Evolutionary conservation across 2,888 invertebrate genomes (phyloP), one percentile per base, ranked within the genome.

Genomic region (Cephalotes varians): DNA sequence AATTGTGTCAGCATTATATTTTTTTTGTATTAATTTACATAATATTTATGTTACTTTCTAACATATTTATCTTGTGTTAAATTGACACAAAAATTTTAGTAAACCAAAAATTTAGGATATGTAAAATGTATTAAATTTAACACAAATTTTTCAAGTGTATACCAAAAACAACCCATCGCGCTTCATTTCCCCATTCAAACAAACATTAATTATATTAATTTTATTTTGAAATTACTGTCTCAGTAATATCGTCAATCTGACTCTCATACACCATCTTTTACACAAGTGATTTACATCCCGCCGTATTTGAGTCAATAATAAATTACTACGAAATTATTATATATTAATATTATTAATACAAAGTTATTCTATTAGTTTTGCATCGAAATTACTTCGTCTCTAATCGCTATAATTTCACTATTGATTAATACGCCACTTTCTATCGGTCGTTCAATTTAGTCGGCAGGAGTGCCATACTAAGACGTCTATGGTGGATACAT

Each of bases 401-500:
- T 31, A 44, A 54, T 31, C 56, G 12, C 56, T 47, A 65, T 44
- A 77, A 77, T 69, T 76, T 56, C 25, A 4, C 40, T 56, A 79
- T 71, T 44, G 71, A 79, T 79, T 71, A 37, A 25, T 71, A 47
- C 18, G 21, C 10, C 34, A 18, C 25, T 31, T 56, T 58, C 56
- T 15, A 77, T 77, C 62, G 74, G 62, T 74, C 56, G 56, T 79
- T 71, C 56, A 25, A 79, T 69, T 79, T 71, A 71, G 18, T 12
- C 71, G 56, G 25, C 25, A 58, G 56, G 44, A 47, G 47, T 47
- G 56, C 56, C 56, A 44, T 56, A 69, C 77, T 71, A 79, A 79
- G 77, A 79, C 34, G 44, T 79, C 71, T 56, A 69, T 69, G 28
- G 80, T 72, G 65, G 73, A 62, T 77, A 85, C 84, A 88, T 90